Percentiles rank a stretch among this genome's conserved stretches.
phyloP scores from a whole-genome alignment of 2,113 vertebrate genomes.

The Galemys pyrenaicus region DNA sequence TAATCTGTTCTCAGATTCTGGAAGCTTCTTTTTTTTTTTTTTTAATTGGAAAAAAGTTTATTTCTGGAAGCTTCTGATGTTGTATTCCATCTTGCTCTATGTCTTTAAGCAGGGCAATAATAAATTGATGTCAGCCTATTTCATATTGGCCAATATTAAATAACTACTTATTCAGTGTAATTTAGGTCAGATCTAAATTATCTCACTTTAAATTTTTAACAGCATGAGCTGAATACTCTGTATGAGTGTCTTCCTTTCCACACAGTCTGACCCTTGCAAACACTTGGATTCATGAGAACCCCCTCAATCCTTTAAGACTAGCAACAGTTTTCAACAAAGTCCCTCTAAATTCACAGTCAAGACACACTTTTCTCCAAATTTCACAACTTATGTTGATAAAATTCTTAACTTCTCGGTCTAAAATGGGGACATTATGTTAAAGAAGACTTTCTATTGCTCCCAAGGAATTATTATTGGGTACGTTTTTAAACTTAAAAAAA shows the following conservation, averaged over 20 bases:
- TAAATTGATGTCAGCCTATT: neutral
- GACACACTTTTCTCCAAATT: neutral
- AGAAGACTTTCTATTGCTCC: neutral
- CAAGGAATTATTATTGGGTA: neutral
- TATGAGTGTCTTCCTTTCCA: neutral
- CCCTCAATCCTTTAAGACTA: neutral
- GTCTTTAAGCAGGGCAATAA: neutral
- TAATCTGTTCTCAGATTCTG: too few species aligned
- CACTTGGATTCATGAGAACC: neutral
- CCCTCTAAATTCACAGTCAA: neutral
- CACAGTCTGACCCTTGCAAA: neutral
- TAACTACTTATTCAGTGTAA: neutral
- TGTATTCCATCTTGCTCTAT: neutral
- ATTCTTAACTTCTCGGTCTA: neutral
- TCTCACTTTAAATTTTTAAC: neutral
- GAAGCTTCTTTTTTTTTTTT: too few species aligned
- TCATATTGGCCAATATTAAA: neutral
- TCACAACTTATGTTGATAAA: neutral
- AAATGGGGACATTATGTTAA: neutral
- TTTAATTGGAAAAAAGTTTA: too few species aligned
- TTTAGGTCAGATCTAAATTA: neutral
- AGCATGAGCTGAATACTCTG: neutral
- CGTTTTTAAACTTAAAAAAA: neutral
- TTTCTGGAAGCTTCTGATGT: neutral
- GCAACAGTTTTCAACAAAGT: neutral